A percentile compares a stretch with the other conserved stretches of the same genome.
phyloP scores from a whole-genome alignment of 2,113 vertebrate genomes.

The Actenoides lindsayi region DNA sequence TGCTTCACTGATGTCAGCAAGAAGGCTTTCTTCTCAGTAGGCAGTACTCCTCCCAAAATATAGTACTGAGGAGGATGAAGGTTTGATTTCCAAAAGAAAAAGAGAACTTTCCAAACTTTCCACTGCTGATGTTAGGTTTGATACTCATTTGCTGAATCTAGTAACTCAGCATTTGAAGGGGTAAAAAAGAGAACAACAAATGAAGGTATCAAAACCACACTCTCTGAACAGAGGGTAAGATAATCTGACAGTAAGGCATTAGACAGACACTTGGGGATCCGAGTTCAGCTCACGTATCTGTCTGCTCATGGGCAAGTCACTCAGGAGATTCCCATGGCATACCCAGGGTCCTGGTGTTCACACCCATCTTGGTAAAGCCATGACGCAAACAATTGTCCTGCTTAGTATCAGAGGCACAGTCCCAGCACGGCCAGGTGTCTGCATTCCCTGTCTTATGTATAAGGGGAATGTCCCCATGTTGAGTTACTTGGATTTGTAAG shows the following conservation, averaged over 20 bases:
- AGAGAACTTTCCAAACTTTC: not conserved
- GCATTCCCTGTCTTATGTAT: not conserved
- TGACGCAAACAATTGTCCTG: not conserved
- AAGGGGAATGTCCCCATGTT: not conserved
- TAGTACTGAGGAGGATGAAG: not conserved
- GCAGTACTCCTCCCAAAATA: not conserved
- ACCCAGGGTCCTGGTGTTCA: not conserved
- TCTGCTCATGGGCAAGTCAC: not conserved
- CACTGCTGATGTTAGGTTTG: not conserved
- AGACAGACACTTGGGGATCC: not conserved
- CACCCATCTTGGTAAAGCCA: accelerated
- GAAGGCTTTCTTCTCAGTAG: not conserved
- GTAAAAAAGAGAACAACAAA: not conserved
- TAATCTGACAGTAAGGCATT: not conserved
- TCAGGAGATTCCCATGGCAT: not conserved
- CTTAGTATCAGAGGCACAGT: not conserved
- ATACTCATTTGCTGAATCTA: not conserved
- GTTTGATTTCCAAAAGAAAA: not conserved
- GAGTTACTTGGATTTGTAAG: not conserved
- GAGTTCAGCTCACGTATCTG: not conserved
- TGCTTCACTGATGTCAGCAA: not conserved
- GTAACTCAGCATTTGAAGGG: not conserved
- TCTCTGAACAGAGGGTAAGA: not conserved
- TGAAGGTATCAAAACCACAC: not conserved
- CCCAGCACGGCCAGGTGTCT: not conserved